phyloP scores from a whole-genome alignment of 2,797 vertebrate species.

The Sus cebifrons region DNA sequence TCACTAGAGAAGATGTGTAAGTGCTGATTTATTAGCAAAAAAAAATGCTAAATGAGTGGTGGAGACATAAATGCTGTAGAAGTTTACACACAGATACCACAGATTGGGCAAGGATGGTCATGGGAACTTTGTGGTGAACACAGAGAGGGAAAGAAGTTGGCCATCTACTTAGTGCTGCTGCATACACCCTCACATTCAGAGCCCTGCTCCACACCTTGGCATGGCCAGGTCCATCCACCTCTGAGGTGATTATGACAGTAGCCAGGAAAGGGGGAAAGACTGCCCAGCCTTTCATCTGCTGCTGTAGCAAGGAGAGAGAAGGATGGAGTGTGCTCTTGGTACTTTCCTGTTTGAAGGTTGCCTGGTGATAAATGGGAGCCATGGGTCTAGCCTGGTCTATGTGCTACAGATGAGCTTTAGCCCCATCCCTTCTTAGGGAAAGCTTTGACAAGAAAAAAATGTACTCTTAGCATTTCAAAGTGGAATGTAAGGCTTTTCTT shows the following conservation, averaged over 20 bases:
- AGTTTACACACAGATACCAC: background rate
- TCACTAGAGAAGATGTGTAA: background rate
- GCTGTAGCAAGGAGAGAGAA: background rate
- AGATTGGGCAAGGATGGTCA: background rate
- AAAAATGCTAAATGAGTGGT: background rate
- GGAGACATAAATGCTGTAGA: background rate
- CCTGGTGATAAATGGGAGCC: background rate
- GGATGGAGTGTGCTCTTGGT: background rate
- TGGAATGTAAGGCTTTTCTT: slow-evolving; percentile 32
- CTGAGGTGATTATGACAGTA: background rate
- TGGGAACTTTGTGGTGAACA: slow-evolving; percentile 17
- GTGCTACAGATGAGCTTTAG: background rate
- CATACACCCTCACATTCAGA: background rate
- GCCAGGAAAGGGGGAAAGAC: background rate
- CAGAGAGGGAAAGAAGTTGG: background rate
- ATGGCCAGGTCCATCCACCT: background rate
- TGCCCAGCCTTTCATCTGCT: background rate
- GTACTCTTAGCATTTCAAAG: background rate
- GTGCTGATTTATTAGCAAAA: background rate
- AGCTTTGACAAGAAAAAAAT: background rate
- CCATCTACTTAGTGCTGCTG: background rate
- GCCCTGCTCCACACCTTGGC: background rate
- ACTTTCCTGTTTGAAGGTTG: background rate
- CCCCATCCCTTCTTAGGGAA: background rate
- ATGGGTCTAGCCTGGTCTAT: background rate